Conservation (phyloP, 2,113 vertebrate species). For the Copsychus sechellarum region DNA sequence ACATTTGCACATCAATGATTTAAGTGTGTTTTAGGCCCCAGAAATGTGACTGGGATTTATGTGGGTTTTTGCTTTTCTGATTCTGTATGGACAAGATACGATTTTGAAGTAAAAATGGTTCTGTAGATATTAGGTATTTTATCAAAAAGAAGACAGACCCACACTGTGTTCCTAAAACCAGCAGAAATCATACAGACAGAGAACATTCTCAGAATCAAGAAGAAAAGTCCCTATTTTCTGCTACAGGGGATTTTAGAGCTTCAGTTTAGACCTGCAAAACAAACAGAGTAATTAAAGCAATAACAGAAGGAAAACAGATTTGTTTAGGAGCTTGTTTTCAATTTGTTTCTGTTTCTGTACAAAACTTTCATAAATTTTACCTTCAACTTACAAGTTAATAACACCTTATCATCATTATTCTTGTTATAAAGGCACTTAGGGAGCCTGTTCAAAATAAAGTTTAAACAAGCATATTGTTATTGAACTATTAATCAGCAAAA, state of each 20-base stretch:
- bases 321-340: neutral
- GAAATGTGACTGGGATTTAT: neutral
- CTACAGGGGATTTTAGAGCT: neutral
- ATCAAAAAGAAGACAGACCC: neutral
- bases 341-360: neutral
- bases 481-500: conserved; percentile 38
- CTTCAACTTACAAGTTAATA: conserved; percentile 3
- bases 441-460: neutral
- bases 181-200: neutral
- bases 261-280: neutral
- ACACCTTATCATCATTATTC: neutral
- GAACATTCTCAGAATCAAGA: neutral
- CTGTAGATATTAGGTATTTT: neutral
- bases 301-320: neutral
- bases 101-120: neutral
- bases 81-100: neutral
- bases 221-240: neutral
- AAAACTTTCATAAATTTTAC: neutral
- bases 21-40: neutral
- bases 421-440: neutral
- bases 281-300: neutral
- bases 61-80: neutral
- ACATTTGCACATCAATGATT: neutral
- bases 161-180: neutral
- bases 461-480: conserved; percentile 30